phyloP scores from a whole-genome alignment of 2,888 invertebrate species.

The Drosophila lutescens region DNA sequence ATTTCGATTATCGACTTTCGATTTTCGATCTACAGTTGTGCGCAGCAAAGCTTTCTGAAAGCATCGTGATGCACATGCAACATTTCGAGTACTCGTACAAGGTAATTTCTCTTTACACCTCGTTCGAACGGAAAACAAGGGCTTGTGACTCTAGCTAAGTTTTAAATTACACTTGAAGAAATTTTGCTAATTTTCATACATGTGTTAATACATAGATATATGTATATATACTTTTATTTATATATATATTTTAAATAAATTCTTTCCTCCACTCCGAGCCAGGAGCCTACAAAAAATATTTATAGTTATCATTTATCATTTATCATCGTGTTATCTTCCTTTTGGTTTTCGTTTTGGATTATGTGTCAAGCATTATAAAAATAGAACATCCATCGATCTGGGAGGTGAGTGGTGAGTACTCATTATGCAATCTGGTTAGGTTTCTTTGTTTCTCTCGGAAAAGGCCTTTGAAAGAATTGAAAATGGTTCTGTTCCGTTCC shows the following conservation, averaged over 20 bases:
- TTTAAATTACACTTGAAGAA: conserved; percentile 71
- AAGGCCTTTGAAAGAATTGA: conserved; percentile 63
- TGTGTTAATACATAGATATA: conserved; percentile 23
- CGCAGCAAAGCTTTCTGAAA: conserved; percentile 57
- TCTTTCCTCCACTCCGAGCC: conserved; percentile 19
- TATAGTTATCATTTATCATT: background rate
- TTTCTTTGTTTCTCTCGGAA: conserved; percentile 30
- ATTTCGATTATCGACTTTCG: background rate
- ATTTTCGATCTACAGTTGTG: conserved; percentile 26
- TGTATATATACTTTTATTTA: conserved; percentile 10
- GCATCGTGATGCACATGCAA: conserved; percentile 35
- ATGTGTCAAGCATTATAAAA: conserved; percentile 50
- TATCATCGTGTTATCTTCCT: background rate
- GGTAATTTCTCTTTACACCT: conserved; percentile 21
- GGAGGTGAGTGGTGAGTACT: conserved; percentile 23
- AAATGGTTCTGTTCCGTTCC: conserved; percentile 32
- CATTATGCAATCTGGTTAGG: conserved; percentile 19
- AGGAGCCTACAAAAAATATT: conserved; percentile 44
- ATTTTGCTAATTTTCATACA: conserved; percentile 66
- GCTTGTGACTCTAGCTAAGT: conserved; percentile 57
- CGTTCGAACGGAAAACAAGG: conserved; percentile 16
- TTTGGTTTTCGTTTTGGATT: conserved; percentile 22
- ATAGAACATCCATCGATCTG: conserved; percentile 40
- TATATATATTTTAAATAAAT: conserved; percentile 40
- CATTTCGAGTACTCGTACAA: conserved; percentile 28